Base-by-base conservation (phyloP, 2,888 invertebrate species). In the Phlogophora meticulosa region DNA sequence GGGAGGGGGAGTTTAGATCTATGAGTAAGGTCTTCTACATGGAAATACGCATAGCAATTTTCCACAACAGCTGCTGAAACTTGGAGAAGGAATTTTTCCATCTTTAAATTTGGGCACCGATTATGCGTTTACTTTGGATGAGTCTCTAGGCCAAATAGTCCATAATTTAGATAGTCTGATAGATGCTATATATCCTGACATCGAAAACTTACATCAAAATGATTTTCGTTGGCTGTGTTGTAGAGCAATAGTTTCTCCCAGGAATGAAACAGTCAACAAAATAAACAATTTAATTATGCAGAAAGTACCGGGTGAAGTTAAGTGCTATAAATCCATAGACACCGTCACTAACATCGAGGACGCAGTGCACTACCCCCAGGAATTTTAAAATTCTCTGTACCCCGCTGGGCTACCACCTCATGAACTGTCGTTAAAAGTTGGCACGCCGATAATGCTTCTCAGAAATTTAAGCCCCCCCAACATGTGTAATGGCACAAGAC, bases 341-440 rank as follows among this genome's bases (percentile, higher is more conserved):
- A 34, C 49, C 13, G 49, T 49, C 17, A 49, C 49, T 34, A 49
- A 49, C 7, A 49, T 49, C 46, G 82, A 81, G 52, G 82, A 81
- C 55, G 62, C n/a, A n/a, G n/a, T n/a, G n/a, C n/a, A n/a, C n/a
- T n/a, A n/a, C n/a, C n/a, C n/a, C n/a, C n/a, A n/a, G n/a, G n/a
- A n/a, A 72, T 84, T 83, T 84, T 78, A 83, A 71, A 85, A 85
- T 84, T 85, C 78, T 1, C 56, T 83, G 4, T 82, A 78, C 45
- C 81, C 80, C 36, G 11, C 80, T 70, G 80, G 79, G 4, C 65
- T 82, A 17, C 73, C 80, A 60, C 72, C 81, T 28, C 81, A 81
- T 48, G 63, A 75, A 73, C n/a, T 81, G 32, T 34, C 32, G 20
- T 80, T 81, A 74, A 80, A 80, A 76, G 48, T 79, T 7, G 72